phyloP scores from a whole-genome alignment of 2,888 invertebrate species.

The Dascillus cervinus region DNA sequence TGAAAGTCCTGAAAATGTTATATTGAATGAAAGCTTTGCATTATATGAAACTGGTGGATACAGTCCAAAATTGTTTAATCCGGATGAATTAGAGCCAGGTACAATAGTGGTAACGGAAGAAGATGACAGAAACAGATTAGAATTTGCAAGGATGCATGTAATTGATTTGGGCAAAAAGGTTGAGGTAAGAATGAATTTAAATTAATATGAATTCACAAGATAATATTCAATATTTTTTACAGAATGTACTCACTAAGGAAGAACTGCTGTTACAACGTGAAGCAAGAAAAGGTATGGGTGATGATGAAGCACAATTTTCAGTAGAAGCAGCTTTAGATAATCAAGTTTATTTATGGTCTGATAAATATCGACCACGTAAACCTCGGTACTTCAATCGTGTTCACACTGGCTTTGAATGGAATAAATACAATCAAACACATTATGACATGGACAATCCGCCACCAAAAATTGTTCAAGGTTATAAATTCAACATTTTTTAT shows the following conservation, averaged over 20 bases:
- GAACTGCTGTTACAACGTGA: constrained; percentile 67
- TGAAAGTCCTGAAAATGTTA: constrained; percentile 45
- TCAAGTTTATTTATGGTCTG: constrained; percentile 90
- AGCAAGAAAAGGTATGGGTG: constrained; percentile 76
- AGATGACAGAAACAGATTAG: constrained; percentile 68
- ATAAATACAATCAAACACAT: constrained; percentile 99
- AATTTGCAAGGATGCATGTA: constrained; percentile 64
- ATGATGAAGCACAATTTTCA: constrained; percentile 86
- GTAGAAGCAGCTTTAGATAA: constrained; percentile 81
- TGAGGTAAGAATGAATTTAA: too few relatives aligned
- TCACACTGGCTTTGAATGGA: constrained; percentile 99
- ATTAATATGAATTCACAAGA: constrained; percentile 1
- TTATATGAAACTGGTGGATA: constrained; percentile 78
- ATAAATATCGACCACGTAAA: constrained; percentile 95
- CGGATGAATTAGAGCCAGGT: constrained; percentile 61
- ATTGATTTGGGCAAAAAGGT: constrained; percentile 52
- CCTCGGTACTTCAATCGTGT: constrained; percentile 96
- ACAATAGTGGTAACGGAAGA: constrained; percentile 68
- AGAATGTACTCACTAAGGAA: constrained; percentile 40
- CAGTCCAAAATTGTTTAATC: constrained; percentile 64
- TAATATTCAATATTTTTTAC: constrained; percentile 6
- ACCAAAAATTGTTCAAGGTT: constrained; percentile 99
- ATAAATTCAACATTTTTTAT: constrained; percentile 99
- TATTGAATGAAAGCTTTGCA: constrained; percentile 50
- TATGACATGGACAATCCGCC: constrained; percentile 99